phyloP scores from a whole-genome alignment of 2,888 invertebrate species.

The Bursaphelenchus okinawaensis region DNA sequence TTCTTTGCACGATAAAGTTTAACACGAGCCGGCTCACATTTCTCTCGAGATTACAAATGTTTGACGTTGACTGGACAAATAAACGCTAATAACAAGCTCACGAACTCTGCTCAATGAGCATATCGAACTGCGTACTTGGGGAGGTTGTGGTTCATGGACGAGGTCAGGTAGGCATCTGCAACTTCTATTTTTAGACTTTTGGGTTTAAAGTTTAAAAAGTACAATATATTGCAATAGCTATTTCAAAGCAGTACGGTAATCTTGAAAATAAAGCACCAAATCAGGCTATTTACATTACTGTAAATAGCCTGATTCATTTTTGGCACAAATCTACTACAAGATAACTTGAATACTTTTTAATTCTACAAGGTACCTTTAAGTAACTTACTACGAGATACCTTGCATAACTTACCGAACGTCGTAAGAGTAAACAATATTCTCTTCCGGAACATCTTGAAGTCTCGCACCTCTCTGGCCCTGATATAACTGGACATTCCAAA shows the following conservation, averaged over 20 bases:
- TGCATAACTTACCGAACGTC: neutral
- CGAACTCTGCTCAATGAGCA: neutral
- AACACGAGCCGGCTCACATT: neutral
- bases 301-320: too few species aligned
- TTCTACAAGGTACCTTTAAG: neutral
- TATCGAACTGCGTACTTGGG: neutral
- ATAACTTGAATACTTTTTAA: too few species aligned
- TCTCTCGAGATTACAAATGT: neutral
- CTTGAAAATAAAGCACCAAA: too few species aligned
- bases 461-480: neutral
- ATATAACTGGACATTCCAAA: neutral
- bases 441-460: neutral
- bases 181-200: too few species aligned
- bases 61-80: neutral
- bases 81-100: neutral
- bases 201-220: too few species aligned
- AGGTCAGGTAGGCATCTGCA: neutral
- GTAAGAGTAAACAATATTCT: neutral
- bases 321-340: too few species aligned
- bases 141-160: neutral
- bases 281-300: too few species aligned
- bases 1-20: neutral
- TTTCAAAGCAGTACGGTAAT: too few species aligned
- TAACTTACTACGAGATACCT: neutral
- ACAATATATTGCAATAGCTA: too few species aligned